Conservation (phyloP, 2,113 vertebrate species). For the Bothrops jararaca region DNA sequence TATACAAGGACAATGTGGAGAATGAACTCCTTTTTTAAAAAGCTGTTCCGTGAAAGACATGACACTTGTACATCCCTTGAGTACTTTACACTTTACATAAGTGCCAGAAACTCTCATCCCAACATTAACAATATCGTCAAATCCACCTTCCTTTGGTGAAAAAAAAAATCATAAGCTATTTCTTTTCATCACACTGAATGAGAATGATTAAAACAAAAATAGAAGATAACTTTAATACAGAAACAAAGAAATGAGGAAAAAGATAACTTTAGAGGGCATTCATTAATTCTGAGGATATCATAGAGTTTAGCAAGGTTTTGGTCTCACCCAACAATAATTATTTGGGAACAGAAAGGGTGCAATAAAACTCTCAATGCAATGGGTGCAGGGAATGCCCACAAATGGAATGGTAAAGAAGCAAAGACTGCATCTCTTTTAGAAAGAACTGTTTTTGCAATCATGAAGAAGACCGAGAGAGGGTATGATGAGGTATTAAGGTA, state of each 20-base stretch:
- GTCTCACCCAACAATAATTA: background rate
- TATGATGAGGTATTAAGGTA: background rate
- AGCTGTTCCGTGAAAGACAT: background rate
- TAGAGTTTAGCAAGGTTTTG: background rate
- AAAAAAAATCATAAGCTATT: background rate
- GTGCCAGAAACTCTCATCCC: background rate
- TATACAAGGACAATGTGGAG: background rate
- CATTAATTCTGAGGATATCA: background rate
- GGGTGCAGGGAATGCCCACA: background rate
- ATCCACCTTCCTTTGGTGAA: background rate
- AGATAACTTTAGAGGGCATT: accelerated
- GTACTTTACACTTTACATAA: background rate
- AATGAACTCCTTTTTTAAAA: background rate
- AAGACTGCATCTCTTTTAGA: background rate
- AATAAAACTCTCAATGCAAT: background rate
- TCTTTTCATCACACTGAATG: background rate
- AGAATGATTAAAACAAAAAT: background rate
- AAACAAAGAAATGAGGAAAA: background rate
- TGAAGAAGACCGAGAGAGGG: background rate
- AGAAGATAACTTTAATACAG: background rate
- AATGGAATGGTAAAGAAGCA: background rate
- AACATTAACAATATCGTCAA: background rate
- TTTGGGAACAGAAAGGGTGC: background rate
- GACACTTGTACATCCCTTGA: background rate
- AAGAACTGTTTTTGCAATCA: background rate